These are phyloP conservation scores for Oreotrochilus melanogaster DNA, from an alignment of 2,113 vertebrate genomes.

Conservation along the genomic window DNA sequence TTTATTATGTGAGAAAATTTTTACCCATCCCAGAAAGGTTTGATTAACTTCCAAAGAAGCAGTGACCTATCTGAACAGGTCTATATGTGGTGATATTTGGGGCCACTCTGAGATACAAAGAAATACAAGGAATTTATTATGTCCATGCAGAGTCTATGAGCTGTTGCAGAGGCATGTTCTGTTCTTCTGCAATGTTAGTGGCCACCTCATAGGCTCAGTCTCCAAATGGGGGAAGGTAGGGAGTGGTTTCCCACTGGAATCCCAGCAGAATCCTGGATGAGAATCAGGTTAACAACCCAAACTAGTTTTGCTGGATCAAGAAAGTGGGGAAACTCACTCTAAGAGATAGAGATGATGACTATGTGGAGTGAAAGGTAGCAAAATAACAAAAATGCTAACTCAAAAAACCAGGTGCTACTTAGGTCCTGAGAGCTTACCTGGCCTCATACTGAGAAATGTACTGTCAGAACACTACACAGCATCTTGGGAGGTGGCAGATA, in stretches of 20 bases:
- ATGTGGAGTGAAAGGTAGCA: background rate
- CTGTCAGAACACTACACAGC: rapidly evolving
- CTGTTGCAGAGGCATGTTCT: background rate
- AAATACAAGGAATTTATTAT: background rate
- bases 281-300: background rate
- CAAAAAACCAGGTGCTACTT: background rate
- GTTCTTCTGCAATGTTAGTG: background rate
- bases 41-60: background rate
- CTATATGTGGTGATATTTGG: background rate
- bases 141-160: background rate
- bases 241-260: background rate
- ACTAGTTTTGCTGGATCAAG: background rate
- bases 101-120: background rate
- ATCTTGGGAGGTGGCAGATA: background rate
- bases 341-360: background rate
- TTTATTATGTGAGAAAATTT: background rate
- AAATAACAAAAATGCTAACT: background rate
- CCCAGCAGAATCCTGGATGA: background rate
- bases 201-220: background rate
- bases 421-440: background rate
- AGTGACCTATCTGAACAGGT: background rate
- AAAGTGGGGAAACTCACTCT: background rate
- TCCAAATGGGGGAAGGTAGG: background rate
- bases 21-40: background rate
- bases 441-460: background rate